Conservation (phyloP, 2,113 vertebrate species). For the Hippocampus comes region DNA sequence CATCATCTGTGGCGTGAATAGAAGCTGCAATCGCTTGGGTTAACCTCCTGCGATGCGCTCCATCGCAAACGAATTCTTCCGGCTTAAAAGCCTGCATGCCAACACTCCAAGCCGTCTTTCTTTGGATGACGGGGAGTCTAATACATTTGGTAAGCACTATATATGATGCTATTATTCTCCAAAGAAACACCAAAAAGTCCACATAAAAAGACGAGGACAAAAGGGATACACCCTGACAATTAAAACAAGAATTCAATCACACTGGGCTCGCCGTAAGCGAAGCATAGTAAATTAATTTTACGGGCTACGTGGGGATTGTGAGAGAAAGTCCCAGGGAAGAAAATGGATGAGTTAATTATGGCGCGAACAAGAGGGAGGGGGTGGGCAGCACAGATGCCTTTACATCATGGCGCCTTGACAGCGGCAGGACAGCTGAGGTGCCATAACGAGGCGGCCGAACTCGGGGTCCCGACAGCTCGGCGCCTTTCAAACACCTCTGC, state of each 20-base stretch:
- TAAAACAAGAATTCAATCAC: slow-evolving; percentile 12
- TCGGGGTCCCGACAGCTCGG: slow-evolving; percentile 23
- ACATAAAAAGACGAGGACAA: neutral
- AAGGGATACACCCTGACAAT: neutral
- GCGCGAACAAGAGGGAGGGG: slow-evolving; percentile 39
- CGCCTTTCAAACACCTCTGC: slow-evolving; percentile 27
- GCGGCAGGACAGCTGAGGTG: slow-evolving; percentile 33
- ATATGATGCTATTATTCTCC: neutral
- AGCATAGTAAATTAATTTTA: slow-evolving; percentile 35
- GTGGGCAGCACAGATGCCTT: slow-evolving; percentile 23
- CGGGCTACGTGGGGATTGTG: slow-evolving; percentile 44
- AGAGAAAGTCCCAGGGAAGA: slow-evolving; percentile 39
- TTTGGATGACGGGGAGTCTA: neutral
- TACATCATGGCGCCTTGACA: slow-evolving; percentile 52
- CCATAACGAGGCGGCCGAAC: slow-evolving; percentile 32
- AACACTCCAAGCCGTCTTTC: neutral
- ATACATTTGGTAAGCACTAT: neutral
- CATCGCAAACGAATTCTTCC: neutral
- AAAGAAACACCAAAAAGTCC: neutral
- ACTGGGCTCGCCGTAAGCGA: slow-evolving; percentile 19
- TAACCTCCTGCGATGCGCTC: neutral
- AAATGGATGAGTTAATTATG: slow-evolving; percentile 59
- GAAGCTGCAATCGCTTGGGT: neutral
- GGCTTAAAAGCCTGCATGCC: neutral
- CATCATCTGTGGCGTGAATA: neutral